phyloP scores from a whole-genome alignment of 2,797 vertebrate species.

The Clarias pachynema region DNA sequence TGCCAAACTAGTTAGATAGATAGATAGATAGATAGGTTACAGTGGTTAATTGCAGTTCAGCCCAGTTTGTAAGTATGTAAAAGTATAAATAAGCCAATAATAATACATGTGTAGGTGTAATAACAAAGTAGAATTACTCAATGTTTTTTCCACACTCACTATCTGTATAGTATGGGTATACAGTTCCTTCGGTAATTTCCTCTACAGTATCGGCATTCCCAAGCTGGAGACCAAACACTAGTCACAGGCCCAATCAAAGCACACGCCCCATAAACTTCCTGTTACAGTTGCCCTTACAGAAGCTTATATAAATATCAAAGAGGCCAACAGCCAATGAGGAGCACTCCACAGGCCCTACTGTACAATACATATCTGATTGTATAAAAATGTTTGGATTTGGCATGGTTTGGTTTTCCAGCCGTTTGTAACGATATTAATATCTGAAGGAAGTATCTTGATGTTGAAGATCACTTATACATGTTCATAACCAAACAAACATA shows the following conservation, averaged over 20 bases:
- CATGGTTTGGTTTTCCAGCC: neutral
- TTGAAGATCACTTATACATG: neutral
- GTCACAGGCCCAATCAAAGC: conserved; percentile 65
- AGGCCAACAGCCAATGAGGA: conserved; percentile 63
- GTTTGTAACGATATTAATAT: conserved; percentile 12
- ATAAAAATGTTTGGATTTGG: neutral
- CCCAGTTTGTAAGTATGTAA: neutral
- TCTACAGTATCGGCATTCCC: conserved; percentile 72
- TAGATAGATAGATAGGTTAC: no score
- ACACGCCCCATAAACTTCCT: conserved; percentile 69
- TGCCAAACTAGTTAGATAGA: neutral
- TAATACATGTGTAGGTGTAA: neutral
- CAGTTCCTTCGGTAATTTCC: conserved; percentile 62
- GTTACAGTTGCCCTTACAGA: conserved; percentile 73
- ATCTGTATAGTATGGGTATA: conserved; percentile 67
- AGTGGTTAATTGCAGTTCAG: no score
- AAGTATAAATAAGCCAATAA: neutral
- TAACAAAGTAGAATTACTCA: neutral
- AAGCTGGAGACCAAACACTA: conserved; percentile 64
- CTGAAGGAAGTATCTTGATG: neutral
- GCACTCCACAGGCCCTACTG: conserved; percentile 41
- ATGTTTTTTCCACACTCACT: conserved; percentile 14
- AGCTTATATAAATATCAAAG: conserved; percentile 67
- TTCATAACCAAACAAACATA: neutral
- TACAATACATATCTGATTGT: conserved; percentile 37